These are phyloP conservation scores for Cebus imitator DNA, from an alignment of 2,113 vertebrate genomes.

Conservation along the genomic window DNA sequence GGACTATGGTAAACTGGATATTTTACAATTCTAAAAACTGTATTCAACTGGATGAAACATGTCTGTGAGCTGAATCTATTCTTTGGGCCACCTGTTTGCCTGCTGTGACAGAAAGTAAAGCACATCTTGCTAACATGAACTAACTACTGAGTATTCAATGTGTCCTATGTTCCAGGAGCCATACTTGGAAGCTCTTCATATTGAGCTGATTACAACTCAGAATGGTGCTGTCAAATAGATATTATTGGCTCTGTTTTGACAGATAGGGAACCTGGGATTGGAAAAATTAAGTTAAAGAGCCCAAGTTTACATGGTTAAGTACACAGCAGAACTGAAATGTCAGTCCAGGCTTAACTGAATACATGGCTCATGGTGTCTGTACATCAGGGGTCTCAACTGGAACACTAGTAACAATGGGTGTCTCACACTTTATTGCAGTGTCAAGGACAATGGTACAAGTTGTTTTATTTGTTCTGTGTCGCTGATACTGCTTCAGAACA, in stretches of 20 bases:
- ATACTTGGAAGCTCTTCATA: neutral
- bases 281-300: neutral
- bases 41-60: neutral
- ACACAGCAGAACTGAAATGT: neutral
- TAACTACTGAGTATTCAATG: neutral
- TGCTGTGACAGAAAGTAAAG: neutral
- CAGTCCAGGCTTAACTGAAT: neutral
- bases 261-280: neutral
- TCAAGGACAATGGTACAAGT: neutral
- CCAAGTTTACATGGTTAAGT: neutral
- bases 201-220: neutral
- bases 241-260: neutral
- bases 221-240: neutral
- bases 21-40: constrained; percentile 21
- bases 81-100: neutral
- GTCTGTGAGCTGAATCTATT: neutral
- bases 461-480: neutral
- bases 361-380: neutral
- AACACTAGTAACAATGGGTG: neutral
- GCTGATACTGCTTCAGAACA: neutral
- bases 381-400: neutral
- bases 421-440: neutral
- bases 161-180: neutral
- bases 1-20: neutral
- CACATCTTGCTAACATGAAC: neutral